Evolutionary conservation across 2,888 invertebrate species (phyloP).

Genomic region (Nezara viridula): DNA sequence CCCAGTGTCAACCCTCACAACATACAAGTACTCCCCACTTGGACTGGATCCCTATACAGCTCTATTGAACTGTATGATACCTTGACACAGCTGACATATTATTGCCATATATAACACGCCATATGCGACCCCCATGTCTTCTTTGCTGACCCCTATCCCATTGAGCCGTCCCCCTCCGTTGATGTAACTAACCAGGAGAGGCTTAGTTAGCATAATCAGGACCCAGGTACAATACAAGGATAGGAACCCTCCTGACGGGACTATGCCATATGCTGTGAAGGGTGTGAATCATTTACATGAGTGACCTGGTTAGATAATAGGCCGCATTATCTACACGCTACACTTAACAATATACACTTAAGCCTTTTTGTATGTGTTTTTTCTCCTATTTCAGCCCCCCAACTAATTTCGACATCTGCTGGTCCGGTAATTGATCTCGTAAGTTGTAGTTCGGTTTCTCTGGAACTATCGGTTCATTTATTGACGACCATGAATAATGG

Average conservation of each 20-base stretch:
- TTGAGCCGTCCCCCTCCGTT: not conserved
- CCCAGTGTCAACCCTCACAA: conserved; percentile 24
- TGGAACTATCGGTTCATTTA: conserved; percentile 16
- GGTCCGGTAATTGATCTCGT: conserved; percentile 17
- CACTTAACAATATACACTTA: conserved; percentile 32
- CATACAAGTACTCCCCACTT: not conserved
- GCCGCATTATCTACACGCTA: conserved; percentile 47
- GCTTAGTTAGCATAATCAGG: conserved; percentile 43
- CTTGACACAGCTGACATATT: conserved; percentile 42
- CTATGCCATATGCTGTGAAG: not conserved
- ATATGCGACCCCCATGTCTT: conserved; percentile 35
- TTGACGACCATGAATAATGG: conserved; percentile 29
- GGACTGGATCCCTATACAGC: conserved; percentile 4
- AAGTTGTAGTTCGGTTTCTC: conserved; percentile 36
- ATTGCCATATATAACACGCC: conserved; percentile 36
- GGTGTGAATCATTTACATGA: conserved; percentile 46
- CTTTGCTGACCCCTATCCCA: conserved; percentile 35
- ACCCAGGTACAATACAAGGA: conserved; percentile 1
- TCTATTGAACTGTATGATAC: conserved; percentile 6
- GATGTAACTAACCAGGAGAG: conserved; percentile 24
- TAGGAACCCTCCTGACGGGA: not conserved
- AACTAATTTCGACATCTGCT: conserved; percentile 38
- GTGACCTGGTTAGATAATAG: conserved; percentile 42
- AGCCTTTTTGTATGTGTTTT: conserved; percentile 7
- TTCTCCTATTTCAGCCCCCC: not conserved